Conservation (phyloP, 1,140 invertebrate genomes). For the Phymorhynchus buccinoides region DNA sequence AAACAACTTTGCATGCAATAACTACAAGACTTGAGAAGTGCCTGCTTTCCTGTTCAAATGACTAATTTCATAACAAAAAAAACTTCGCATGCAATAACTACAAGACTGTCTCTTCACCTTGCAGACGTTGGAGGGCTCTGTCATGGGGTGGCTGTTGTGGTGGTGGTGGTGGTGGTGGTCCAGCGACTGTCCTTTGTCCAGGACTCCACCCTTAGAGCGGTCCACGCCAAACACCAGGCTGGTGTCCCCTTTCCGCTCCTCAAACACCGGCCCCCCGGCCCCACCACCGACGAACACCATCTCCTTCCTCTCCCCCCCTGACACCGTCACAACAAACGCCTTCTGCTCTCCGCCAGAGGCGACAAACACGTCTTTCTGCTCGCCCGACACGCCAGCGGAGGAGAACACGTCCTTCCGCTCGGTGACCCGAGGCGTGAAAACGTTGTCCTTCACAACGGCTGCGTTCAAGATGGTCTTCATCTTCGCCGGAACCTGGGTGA, state of each 20-base stretch:
- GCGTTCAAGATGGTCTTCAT: neutral
- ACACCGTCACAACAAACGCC: neutral
- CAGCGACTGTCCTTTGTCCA: neutral
- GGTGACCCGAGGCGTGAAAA: neutral
- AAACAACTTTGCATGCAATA: too few species aligned
- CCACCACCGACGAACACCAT: neutral
- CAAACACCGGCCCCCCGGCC: neutral
- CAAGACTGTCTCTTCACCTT: slow-evolving; percentile 71
- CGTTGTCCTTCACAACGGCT: neutral
- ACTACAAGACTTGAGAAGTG: too few species aligned
- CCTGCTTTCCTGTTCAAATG: too few species aligned
- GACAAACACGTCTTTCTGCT: neutral
- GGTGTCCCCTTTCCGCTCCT: neutral
- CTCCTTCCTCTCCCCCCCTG: neutral
- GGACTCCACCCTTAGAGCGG: neutral
- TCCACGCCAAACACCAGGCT: slow-evolving; percentile 33
- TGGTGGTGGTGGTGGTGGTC: slow-evolving; percentile 38
- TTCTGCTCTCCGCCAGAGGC: neutral
- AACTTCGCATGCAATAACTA: too few species aligned
- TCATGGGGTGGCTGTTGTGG: slow-evolving; percentile 25
- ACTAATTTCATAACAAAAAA: too few species aligned
- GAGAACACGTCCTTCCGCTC: neutral
- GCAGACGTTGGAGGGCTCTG: slow-evolving; percentile 80
- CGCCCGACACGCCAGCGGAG: too few species aligned
- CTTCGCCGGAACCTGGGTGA: neutral